Evolutionary conservation across 1,140 invertebrate genomes (phyloP), one percentile per base, ranked within the genome.

Genomic region (Drosophila equinoxialis): DNA sequence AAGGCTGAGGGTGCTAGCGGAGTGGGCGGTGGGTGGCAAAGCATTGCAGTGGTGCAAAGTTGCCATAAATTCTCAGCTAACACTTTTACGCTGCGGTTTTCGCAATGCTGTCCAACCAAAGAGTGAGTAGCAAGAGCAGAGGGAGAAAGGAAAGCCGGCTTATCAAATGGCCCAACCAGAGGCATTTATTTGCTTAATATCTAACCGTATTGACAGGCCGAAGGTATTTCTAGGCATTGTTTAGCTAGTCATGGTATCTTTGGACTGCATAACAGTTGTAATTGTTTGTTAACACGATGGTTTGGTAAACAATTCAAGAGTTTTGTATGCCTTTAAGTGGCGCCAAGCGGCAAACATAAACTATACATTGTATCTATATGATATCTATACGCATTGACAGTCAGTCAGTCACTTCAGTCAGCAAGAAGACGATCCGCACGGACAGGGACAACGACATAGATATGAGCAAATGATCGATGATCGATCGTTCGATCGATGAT

Each of bases 201-300:
- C 74, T 62, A 45, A 62, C 71, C 65, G 57, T 77, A 77, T 77
- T 77, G 75, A 77, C 68, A 71, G 17, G 14, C 45, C 11, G 14
- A 33, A 65, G 41, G 23, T 66, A 71, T 14, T 17, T 59, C 37
- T 20, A 2, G 5, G 35, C 17, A 11, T 48, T 48, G 45, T 48
- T 66, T 35, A 30, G 41, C 58, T 35, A 20, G 35, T 37, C n/a
- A 8, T 7, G 71, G 74, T 74, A 72, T 68, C 64, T 82, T 62
- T 17, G 6, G 61, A 41, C 41, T 67, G 61, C 68, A 71, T 77
- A 87, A 87, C 73, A 74, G 83, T 87, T 87, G 80, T 86, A 86
- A 86, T 86, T 87, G 84, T 89, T 89, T 87, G 83, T 87, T 80
- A 87, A 83, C 74, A 76, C 83, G 83, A 86, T 86, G 87, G 79